phyloP scores from a whole-genome alignment of 2,888 invertebrate genomes.

The Dryocosmus kuriphilus region DNA sequence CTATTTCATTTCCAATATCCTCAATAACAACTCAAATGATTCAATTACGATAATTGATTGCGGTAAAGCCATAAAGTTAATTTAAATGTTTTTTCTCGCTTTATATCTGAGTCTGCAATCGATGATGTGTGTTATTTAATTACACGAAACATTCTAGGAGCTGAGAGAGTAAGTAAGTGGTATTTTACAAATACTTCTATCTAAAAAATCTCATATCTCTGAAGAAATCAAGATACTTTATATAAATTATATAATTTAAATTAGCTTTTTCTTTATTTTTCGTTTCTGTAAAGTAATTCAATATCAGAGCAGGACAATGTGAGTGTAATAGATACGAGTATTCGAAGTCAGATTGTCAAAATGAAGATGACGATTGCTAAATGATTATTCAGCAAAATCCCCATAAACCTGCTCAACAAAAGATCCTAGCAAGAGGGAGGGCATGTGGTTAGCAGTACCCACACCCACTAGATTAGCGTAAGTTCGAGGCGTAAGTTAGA shows the following conservation, averaged over 20 bases:
- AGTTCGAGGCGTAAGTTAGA: too few species aligned
- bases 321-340: background rate
- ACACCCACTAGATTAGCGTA: slow-evolving; percentile 32
- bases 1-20: background rate
- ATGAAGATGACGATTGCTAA: slow-evolving; percentile 10
- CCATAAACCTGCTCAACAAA: slow-evolving; percentile 11
- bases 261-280: background rate
- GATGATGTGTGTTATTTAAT: background rate
- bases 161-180: background rate
- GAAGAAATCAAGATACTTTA: background rate
- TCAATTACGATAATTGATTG: background rate
- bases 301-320: background rate
- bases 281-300: background rate
- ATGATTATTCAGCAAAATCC: slow-evolving; percentile 9
- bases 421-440: slow-evolving; percentile 42
- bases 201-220: background rate
- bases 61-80: background rate
- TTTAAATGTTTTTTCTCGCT: background rate
- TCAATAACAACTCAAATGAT: background rate
- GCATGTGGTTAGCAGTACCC: slow-evolving; percentile 43
- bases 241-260: too few species aligned
- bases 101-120: background rate
- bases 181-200: too few species aligned
- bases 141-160: background rate
- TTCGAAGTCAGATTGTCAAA: too few species aligned